Base-by-base conservation (phyloP, 2,113 vertebrate species). In the Cynoglossus semilaevis region DNA sequence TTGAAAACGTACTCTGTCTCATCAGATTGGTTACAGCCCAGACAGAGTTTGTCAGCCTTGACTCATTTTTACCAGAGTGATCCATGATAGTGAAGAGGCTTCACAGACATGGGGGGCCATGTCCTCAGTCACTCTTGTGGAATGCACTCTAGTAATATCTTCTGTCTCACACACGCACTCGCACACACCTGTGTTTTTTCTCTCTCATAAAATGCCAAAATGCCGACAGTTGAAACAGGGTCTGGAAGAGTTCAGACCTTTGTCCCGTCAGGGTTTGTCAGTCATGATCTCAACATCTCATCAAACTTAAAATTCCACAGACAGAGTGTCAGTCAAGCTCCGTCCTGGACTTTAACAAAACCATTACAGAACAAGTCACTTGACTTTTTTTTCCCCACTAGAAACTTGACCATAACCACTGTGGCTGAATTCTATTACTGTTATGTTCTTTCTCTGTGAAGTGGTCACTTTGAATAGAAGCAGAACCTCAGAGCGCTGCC, bases 71-170 rank as follows among this genome's bases (percentile, higher is more conserved):
- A 34, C 48, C 37, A 17, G 43, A 55, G 3, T 34, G 15, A 22
- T n/a, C 6, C 15, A n/a, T 16, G 54, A 44, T 22, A 17, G 53
- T 2, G 10, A 44, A 10, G 19, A 11, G 1, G 16, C 44, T 10
- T 1, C 12, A 17, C 34, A 41, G 11, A 22, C 1, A 2, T 29
- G 22, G 15, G 9, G 35, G 15, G 5, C n/a, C 9, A 12, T 40
- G n/a, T 11, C 19, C 7, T 13, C 11, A 16, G 15, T 56, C 54
- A 44, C 3, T 8, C 1, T 6, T 16, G 22, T 44, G 41, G 65
- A 60, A 68, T 58, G 56, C 19, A 15, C 22, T 66, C 2, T 41
- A 29, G 22, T 18, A 53, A 46, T 5, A 18, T 41, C 43, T 51
- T 19, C 18, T 38, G 1, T 60, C 45, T 35, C 43, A 29, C 22